These are phyloP conservation scores for Trisateles emortualis DNA, from an alignment of 2,888 invertebrate genomes.

Conservation along the genomic window DNA sequence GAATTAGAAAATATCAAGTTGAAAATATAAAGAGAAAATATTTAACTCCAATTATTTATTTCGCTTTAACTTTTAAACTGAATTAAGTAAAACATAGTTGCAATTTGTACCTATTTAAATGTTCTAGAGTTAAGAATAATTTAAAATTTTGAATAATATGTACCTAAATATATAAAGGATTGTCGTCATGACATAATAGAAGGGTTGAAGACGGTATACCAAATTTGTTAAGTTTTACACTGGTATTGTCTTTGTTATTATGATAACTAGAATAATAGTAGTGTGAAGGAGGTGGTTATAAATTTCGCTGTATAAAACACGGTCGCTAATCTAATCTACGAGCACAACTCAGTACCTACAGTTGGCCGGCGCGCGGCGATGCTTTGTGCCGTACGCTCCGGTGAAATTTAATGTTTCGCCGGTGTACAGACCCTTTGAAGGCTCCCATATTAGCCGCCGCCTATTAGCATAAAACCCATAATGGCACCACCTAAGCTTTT, in stretches of 20 bases:
- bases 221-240: neutral
- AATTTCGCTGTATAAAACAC: constrained; percentile 46
- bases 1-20: constrained; percentile 19
- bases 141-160: neutral
- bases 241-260: constrained; percentile 1
- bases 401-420: constrained; percentile 75
- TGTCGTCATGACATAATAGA: too few relatives aligned
- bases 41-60: constrained; percentile 22
- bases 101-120: constrained; percentile 6
- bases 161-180: neutral
- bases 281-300: constrained; percentile 25
- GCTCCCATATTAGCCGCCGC: constrained; percentile 74
- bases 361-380: constrained; percentile 47
- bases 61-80: constrained; percentile 22
- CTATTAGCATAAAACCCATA: constrained; percentile 84
- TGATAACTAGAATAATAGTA: constrained; percentile 29
- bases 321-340: constrained; percentile 65
- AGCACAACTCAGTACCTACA: constrained; percentile 46
- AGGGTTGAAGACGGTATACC: neutral
- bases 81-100: constrained; percentile 3
- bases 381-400: constrained; percentile 65
- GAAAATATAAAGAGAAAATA: constrained; percentile 13
- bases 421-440: constrained; percentile 73
- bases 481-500: constrained; percentile 78
- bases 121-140: neutral